A percentile compares a stretch with the other conserved stretches of the same genome.
Conservation (phyloP, 2,888 invertebrate species). For the Glyphotaelius pellucidus region DNA sequence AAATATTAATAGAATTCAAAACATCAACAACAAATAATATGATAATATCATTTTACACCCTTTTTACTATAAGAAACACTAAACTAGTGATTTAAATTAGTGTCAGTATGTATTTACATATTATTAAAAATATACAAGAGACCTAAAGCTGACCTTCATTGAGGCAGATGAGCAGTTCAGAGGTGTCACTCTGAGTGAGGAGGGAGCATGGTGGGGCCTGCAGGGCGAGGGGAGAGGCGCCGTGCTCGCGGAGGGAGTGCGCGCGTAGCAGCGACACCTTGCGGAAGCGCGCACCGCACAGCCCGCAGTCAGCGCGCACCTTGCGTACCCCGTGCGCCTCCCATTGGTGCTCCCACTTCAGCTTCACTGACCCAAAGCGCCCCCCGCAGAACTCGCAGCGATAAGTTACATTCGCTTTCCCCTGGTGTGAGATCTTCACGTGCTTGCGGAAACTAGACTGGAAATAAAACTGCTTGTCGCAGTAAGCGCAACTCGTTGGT, state of each 20-base stretch:
- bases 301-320: conserved; percentile 72
- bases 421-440: conserved; percentile 71
- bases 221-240: not conserved
- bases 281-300: conserved; percentile 73
- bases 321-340: conserved; percentile 73
- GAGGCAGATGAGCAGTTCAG: not conserved
- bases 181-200: conserved; percentile 14
- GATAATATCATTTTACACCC: not conserved
- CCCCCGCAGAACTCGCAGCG: conserved; percentile 72
- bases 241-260: conserved; percentile 59
- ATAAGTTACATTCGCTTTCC: conserved; percentile 68
- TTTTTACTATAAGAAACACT: not conserved
- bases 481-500: conserved; percentile 71
- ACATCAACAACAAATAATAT: not conserved
- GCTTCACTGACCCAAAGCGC: conserved; percentile 71
- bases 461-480: conserved; percentile 73
- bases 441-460: conserved; percentile 75
- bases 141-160: not conserved
- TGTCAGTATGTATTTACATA: not conserved
- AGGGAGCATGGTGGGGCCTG: not conserved
- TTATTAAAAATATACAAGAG: not conserved
- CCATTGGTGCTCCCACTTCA: conserved; percentile 77
- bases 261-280: conserved; percentile 68
- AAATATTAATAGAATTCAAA: not conserved
- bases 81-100: not conserved